Conservation (phyloP, 2,888 invertebrate species). For the Alsophila aescularia region DNA sequence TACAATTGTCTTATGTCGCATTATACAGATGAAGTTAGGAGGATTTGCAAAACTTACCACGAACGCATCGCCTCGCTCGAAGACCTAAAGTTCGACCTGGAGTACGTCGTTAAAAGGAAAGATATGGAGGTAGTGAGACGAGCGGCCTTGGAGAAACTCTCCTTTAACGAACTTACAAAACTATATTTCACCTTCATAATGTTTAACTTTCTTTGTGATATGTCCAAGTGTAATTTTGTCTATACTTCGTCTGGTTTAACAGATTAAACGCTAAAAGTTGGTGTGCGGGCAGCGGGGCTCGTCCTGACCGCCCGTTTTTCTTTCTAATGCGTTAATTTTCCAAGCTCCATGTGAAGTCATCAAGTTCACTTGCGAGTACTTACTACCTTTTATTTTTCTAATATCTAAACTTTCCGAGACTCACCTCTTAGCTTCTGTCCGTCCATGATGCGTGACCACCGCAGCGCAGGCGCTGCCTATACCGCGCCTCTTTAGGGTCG, state of each 20-base stretch:
- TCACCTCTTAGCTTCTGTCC: conserved; percentile 66
- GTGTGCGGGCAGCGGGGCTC: conserved; percentile 53
- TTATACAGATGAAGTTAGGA: conserved; percentile 90
- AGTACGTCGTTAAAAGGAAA: conserved; percentile 98
- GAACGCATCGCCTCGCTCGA: conserved; percentile 94
- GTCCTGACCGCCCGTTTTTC: conserved; percentile 48
- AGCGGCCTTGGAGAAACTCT: conserved; percentile 63
- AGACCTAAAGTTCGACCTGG: conserved; percentile 99
- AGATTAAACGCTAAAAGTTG: conserved; percentile 61
- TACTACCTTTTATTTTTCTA: conserved; percentile 66
- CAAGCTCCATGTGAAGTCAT: conserved; percentile 71
- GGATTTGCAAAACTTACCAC: conserved; percentile 93
- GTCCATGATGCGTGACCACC: conserved; percentile 57
- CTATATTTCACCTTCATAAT: conserved; percentile 61
- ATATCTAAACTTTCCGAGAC: conserved; percentile 60
- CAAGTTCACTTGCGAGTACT: conserved; percentile 63
- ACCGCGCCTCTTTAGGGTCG: neutral
- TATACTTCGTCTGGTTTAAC: conserved; percentile 71
- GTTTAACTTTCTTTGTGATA: conserved; percentile 68
- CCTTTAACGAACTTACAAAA: conserved; percentile 75
- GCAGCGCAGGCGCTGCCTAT: conserved; percentile 25
- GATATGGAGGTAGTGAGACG: conserved; percentile 96
- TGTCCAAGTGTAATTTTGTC: conserved; percentile 75
- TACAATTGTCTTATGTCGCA: conserved; percentile 66
- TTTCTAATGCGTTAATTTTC: conserved; percentile 73